Percentiles rank a stretch among this genome's conserved stretches.
Evolutionary conservation across 2,888 invertebrate species (phyloP).

Genomic region (Metallyticus violacea): DNA sequence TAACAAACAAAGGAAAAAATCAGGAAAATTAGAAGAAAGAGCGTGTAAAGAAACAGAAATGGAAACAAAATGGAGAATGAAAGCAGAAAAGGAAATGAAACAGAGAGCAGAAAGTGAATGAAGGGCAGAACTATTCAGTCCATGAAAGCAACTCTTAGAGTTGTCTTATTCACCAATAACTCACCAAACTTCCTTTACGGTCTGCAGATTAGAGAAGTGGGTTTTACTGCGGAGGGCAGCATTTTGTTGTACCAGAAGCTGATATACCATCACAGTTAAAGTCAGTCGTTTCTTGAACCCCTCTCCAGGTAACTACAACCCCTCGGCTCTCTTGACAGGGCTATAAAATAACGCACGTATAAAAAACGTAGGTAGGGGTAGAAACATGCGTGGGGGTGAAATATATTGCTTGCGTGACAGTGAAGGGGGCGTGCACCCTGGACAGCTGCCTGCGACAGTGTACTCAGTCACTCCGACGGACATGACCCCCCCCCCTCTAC

Average conservation of each 20-base stretch:
- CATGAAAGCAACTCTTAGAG: neutral
- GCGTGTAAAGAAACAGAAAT: too few relatives aligned
- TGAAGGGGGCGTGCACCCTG: constrained; percentile 10
- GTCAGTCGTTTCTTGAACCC: too few relatives aligned
- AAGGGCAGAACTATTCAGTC: neutral
- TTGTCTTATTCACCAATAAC: neutral
- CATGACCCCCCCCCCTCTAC: too few relatives aligned
- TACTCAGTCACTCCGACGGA: neutral
- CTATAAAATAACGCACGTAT: neutral
- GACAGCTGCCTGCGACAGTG: constrained; percentile 16
- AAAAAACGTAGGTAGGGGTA: neutral
- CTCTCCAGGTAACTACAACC: neutral
- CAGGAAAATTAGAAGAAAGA: too few relatives aligned
- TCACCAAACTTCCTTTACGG: too few relatives aligned
- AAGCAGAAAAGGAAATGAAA: too few relatives aligned
- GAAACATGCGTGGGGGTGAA: neutral
- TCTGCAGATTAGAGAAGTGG: neutral
- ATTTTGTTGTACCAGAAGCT: too few relatives aligned
- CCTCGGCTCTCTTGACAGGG: neutral
- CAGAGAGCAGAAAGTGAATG: neutral
- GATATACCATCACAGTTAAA: neutral
- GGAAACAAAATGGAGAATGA: too few relatives aligned
- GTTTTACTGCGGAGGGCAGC: neutral
- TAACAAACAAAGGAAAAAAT: too few relatives aligned
- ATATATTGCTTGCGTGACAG: constrained; percentile 28